Percentiles rank a stretch among this genome's conserved stretches.
These are phyloP conservation scores for Schizopygopsis malacanthus DNA, from an alignment of 2,797 vertebrate genomes.

Conservation along the genomic window DNA sequence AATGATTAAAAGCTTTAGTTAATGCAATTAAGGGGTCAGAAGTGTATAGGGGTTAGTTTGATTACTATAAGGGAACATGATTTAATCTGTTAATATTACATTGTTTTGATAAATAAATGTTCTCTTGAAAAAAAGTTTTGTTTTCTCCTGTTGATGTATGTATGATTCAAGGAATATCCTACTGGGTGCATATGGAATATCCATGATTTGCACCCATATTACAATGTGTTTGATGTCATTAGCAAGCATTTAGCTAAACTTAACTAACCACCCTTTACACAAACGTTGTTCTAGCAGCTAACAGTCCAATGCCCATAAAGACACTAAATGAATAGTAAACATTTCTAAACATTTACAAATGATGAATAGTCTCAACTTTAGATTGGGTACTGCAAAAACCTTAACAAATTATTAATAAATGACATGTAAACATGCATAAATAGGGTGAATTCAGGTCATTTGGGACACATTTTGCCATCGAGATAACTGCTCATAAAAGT, in stretches of 20 bases:
- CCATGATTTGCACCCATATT: neutral
- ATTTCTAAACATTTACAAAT: neutral
- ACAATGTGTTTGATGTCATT: neutral
- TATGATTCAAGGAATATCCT: neutral
- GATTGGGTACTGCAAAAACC: neutral
- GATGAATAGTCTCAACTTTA: neutral
- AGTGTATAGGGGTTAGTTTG: neutral
- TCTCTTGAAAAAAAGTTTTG: neutral
- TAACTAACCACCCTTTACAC: neutral
- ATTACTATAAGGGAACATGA: neutral
- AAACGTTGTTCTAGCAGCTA: neutral
- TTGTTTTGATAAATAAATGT: neutral
- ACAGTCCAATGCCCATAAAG: neutral
- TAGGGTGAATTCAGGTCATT: neutral
- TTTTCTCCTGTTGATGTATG: neutral
- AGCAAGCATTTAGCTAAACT: neutral
- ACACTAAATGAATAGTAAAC: neutral
- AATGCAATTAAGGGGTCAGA: neutral
- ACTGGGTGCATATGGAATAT: neutral
- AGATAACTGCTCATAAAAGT: too few species aligned
- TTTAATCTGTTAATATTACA: neutral
- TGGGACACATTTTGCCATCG: neutral
- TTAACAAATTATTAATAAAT: neutral
- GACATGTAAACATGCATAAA: neutral
- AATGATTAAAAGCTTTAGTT: neutral